Evolutionary conservation across 2,888 invertebrate genomes (phyloP).

Genomic region (Drosophila robusta): DNA sequence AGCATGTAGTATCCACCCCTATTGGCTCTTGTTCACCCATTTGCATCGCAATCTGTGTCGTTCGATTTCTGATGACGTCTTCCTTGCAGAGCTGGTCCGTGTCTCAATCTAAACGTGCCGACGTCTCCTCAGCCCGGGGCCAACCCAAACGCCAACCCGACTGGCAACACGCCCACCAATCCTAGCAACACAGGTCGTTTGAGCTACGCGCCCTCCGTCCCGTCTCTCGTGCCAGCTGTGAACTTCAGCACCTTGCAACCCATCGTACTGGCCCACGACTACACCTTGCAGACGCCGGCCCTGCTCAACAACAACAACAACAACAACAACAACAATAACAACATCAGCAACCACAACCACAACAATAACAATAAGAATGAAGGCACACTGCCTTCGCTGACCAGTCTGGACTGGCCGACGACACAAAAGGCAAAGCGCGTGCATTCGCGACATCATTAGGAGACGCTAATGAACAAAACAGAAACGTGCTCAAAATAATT

Average conservation of each 20-base stretch:
- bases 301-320: conserved; percentile 38
- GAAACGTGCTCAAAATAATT: conserved; percentile 42
- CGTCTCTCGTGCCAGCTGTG: conserved; percentile 49
- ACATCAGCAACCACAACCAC: conserved; percentile 26
- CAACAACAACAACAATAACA: conserved; percentile 29
- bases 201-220: conserved; percentile 52
- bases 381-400: conserved; percentile 54
- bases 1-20: conserved; percentile 28
- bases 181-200: conserved; percentile 49
- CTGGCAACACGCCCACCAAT: conserved; percentile 58
- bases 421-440: conserved; percentile 66
- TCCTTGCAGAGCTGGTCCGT: conserved; percentile 55
- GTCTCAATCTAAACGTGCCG: conserved; percentile 51
- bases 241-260: conserved; percentile 68
- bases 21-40: conserved; percentile 41
- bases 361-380: conserved; percentile 42
- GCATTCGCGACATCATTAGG: conserved; percentile 68
- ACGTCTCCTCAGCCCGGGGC: conserved; percentile 38
- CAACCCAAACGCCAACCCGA: conserved; percentile 27
- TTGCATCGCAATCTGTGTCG: not conserved
- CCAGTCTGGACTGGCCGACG: conserved; percentile 67
- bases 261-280: conserved; percentile 63
- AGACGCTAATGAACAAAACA: not conserved
- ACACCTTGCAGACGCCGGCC: conserved; percentile 67
- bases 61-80: conserved; percentile 12